Percentiles rank a stretch among this genome's conserved stretches.
Evolutionary conservation across 2,113 vertebrate genomes (phyloP).

Genomic region (Bungarus multicinctus): DNA sequence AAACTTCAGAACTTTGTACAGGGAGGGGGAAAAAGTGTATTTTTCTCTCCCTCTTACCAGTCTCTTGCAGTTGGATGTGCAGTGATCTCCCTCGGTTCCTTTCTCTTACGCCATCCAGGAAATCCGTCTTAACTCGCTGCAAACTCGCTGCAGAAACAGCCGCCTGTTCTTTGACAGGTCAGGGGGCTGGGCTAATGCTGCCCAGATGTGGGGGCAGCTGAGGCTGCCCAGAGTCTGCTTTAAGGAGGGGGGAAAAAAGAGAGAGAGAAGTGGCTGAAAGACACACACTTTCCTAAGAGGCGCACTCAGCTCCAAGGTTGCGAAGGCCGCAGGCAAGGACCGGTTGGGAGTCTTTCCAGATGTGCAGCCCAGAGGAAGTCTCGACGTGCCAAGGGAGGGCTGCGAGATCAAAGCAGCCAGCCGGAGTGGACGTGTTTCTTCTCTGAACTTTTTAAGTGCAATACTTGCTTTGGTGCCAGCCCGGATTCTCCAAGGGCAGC

Average conservation of each 20-base stretch:
- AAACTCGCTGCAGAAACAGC: slow-evolving; percentile 44
- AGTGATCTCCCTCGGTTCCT: not conserved
- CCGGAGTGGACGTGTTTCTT: slow-evolving; percentile 1
- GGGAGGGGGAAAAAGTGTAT: not conserved
- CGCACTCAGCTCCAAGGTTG: not conserved
- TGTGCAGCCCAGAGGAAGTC: not conserved
- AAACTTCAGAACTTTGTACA: not conserved
- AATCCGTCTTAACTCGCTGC: slow-evolving; percentile 53
- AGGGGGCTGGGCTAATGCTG: slow-evolving; percentile 52
- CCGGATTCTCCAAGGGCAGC: not conserved
- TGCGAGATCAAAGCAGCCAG: slow-evolving; percentile 8
- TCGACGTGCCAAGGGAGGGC: slow-evolving; percentile 38
- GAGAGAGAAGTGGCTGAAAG: not conserved
- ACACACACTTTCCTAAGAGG: slow-evolving; percentile 1
- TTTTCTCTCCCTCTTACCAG: not conserved
- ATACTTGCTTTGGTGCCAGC: not conserved
- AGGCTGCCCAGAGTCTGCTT: slow-evolving; percentile 56
- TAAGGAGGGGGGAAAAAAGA: slow-evolving; percentile 39
- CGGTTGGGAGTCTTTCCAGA: slow-evolving; percentile 13
- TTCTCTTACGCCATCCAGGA: slow-evolving; percentile 36
- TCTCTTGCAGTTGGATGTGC: not conserved
- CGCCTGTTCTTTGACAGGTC: slow-evolving; percentile 32
- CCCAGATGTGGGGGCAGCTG: slow-evolving; percentile 58
- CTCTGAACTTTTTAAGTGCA: not conserved
- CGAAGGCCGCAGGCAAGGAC: not conserved